These are phyloP conservation scores for Calcarius lapponicus DNA, from an alignment of 2,797 vertebrate species.

Conservation along the genomic window DNA sequence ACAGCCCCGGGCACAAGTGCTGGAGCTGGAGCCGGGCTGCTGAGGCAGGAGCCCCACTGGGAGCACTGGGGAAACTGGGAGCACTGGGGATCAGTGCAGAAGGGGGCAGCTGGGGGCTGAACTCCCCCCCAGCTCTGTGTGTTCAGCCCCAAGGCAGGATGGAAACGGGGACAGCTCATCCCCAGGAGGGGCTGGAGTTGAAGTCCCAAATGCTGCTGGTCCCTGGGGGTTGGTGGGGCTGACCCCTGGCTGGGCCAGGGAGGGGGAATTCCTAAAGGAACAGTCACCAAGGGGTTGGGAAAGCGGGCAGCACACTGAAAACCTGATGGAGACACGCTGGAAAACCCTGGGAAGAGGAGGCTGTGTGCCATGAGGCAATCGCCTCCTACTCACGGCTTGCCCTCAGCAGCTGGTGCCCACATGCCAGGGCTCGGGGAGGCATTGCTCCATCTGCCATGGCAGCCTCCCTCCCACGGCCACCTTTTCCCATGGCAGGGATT, in stretches of 20 bases:
- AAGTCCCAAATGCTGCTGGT: background rate
- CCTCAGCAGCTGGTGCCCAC: background rate
- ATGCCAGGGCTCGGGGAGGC: background rate
- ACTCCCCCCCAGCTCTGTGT: no score
- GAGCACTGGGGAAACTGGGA: no score
- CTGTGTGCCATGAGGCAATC: background rate
- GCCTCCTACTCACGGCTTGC: background rate
- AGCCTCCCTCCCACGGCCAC: background rate
- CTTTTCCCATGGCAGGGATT: rapidly evolving
- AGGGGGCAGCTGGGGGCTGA: no score
- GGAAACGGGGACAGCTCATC: background rate
- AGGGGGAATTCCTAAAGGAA: background rate
- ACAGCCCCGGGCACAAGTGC: no score
- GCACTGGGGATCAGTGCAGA: no score
- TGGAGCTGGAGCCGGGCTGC: no score
- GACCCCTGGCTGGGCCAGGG: background rate
- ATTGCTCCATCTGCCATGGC: background rate
- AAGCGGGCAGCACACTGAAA: rapidly evolving
- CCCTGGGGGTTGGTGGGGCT: rapidly evolving
- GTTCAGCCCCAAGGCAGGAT: no score
- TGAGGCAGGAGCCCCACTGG: no score
- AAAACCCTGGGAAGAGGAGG: background rate
- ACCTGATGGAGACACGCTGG: background rate
- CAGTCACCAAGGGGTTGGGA: background rate
- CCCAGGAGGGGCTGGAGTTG: background rate